Evolutionary conservation across 53 echinoderm and acorn worm genomes (phyloP).

Genomic region (Luidia sarsii): DNA sequence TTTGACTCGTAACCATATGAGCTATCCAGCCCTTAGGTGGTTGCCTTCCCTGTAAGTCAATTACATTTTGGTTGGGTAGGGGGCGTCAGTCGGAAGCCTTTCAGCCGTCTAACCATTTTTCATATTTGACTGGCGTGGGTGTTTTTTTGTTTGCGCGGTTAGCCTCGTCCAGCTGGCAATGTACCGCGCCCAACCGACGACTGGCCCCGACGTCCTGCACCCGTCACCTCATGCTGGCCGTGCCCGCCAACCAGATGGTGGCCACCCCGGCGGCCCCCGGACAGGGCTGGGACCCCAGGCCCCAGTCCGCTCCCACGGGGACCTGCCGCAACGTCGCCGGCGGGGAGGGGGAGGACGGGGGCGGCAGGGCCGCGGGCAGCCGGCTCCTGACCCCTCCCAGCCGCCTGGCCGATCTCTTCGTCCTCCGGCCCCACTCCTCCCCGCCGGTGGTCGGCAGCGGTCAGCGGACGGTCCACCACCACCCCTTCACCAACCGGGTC

Average conservation of each 20-base stretch:
- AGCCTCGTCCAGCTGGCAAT: conserved; percentile 74
- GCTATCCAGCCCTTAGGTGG: too few relatives aligned
- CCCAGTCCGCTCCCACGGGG: conserved; percentile 60
- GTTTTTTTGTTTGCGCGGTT: not conserved
- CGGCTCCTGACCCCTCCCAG: conserved; percentile 8
- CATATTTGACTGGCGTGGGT: not conserved
- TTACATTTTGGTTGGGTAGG: not conserved
- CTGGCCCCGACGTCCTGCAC: conserved; percentile 72
- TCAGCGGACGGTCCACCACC: not conserved
- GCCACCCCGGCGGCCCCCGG: conserved; percentile 11
- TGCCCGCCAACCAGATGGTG: conserved; percentile 46
- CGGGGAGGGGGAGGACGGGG: not conserved
- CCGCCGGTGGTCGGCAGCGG: conserved; percentile 44
- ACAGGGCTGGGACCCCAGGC: conserved; percentile 32
- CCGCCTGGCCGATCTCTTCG: conserved; percentile 9
- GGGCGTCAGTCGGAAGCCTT: too few relatives aligned
- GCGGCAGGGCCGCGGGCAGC: not conserved
- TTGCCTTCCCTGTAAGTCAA: too few relatives aligned
- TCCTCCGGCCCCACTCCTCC: conserved; percentile 66
- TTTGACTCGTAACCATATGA: too few relatives aligned
- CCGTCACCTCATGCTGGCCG: conserved; percentile 61
- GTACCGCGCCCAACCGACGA: conserved; percentile 51
- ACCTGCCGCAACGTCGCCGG: not conserved
- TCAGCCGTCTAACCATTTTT: too few relatives aligned
- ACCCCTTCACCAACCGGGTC: conserved; percentile 60